These are phyloP conservation scores for Aurelia aurita complex sp. Pacific DNA, from an alignment of 30 jellyfish, hydroid and myxozoan species.

Conservation along the genomic window DNA sequence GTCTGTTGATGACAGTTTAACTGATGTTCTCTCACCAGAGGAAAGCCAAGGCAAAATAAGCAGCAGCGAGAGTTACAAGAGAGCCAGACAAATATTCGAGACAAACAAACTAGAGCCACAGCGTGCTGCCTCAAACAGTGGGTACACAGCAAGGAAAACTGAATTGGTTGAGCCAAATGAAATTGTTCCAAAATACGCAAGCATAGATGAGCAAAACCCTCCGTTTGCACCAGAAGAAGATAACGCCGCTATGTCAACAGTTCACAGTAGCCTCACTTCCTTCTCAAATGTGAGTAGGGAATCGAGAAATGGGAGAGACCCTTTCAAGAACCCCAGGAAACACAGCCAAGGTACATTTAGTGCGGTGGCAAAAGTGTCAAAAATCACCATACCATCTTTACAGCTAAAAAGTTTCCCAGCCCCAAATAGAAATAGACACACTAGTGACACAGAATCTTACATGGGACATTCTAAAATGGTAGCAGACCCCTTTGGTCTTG, in stretches of 20 bases:
- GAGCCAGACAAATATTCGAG: conserved; percentile 76
- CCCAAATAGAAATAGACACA: conserved; percentile 40
- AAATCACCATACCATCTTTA: conserved; percentile 75
- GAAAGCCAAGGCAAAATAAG: conserved; percentile 42
- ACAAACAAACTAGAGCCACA: conserved; percentile 54
- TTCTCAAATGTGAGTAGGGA: conserved; percentile 28
- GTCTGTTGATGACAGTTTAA: conserved; percentile 58
- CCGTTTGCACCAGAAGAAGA: conserved; percentile 32
- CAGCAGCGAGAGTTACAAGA: conserved; percentile 60
- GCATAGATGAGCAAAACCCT: conserved; percentile 42
- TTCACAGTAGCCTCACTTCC: conserved; percentile 40
- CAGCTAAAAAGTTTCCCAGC: conserved; percentile 58
- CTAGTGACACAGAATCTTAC: conserved; percentile 78
- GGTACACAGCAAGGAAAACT: conserved; percentile 5
- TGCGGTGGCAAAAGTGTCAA: conserved; percentile 80
- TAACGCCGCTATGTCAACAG: conserved; percentile 59
- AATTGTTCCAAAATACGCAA: conserved; percentile 20
- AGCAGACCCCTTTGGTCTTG: conserved; percentile 67
- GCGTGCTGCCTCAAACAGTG: not conserved
- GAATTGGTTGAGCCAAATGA: conserved; percentile 6
- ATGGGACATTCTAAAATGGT: conserved; percentile 52
- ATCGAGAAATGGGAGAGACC: conserved; percentile 43
- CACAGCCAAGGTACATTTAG: conserved; percentile 56
- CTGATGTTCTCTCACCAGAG: conserved; percentile 61
- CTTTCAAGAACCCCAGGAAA: conserved; percentile 37